Percentiles rank a stretch among this genome's conserved stretches.
Conservation (phyloP, 1,140 invertebrate species). For the Condylostylus longicornis region DNA sequence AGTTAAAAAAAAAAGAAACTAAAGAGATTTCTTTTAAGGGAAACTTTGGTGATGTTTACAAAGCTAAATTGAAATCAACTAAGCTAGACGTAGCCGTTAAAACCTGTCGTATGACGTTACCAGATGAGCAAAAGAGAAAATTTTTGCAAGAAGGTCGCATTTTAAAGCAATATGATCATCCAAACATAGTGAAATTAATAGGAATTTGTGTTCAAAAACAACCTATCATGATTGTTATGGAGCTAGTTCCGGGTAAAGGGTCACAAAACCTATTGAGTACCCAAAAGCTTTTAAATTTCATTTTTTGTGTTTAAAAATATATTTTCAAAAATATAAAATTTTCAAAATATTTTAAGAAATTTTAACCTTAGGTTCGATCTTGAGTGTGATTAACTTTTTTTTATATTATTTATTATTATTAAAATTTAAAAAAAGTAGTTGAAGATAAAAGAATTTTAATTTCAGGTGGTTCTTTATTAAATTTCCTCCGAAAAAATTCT, state of each 20-base stretch:
- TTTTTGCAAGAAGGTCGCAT: slow-evolving; percentile 93
- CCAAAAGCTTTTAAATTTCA: background rate
- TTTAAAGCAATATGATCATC: slow-evolving; percentile 91
- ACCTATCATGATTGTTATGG: slow-evolving; percentile 99
- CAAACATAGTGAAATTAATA: slow-evolving; percentile 91
- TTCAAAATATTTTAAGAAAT: slow-evolving; percentile 5
- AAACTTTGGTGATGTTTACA: slow-evolving; percentile 95
- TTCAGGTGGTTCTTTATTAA: slow-evolving; percentile 78
- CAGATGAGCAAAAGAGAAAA: slow-evolving; percentile 91
- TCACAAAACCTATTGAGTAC: too few species aligned
- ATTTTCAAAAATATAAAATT: too few species aligned
- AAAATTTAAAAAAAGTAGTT: too few species aligned
- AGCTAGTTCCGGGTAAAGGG: slow-evolving; percentile 72
- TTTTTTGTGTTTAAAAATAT: background rate
- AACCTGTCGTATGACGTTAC: slow-evolving; percentile 82
- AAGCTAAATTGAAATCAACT: slow-evolving; percentile 67
- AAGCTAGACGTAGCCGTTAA: slow-evolving; percentile 87
- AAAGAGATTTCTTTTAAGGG: slow-evolving; percentile 44
- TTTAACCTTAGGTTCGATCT: too few species aligned
- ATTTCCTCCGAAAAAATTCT: slow-evolving; percentile 68
- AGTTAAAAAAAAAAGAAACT: background rate
- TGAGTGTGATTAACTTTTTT: too few species aligned
- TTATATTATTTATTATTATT: too few species aligned
- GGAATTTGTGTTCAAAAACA: slow-evolving; percentile 96
- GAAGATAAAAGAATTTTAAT: too few species aligned